These are phyloP conservation scores for Acanthurus tractus DNA, from an alignment of 2,797 vertebrate species.

Conservation along the genomic window DNA sequence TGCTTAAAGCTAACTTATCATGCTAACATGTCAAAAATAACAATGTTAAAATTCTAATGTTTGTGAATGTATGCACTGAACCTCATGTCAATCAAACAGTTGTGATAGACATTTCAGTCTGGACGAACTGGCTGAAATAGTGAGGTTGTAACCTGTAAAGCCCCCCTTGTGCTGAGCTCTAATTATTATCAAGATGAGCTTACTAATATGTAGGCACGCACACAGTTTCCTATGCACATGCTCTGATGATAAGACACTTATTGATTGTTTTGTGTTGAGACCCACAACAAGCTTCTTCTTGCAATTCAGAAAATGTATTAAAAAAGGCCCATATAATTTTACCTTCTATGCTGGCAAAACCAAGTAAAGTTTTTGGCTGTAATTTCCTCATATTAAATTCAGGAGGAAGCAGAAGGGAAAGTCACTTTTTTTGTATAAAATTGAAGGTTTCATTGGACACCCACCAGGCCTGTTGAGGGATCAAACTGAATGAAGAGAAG, in stretches of 20 bases:
- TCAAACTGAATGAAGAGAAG: neutral
- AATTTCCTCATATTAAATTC: neutral
- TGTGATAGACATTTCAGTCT: neutral
- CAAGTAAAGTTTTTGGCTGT: neutral
- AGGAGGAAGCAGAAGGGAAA: neutral
- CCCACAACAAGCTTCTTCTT: neutral
- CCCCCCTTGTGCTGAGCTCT: neutral
- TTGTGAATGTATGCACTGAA: neutral
- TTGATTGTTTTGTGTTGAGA: neutral
- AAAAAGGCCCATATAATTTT: neutral
- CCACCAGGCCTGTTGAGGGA: neutral
- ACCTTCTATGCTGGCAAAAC: neutral
- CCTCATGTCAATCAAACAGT: neutral
- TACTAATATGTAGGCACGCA: neutral
- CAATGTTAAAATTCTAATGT: neutral
- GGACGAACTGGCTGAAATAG: neutral
- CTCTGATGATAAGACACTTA: slow-evolving; percentile 21
- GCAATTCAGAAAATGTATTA: neutral
- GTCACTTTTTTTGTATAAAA: neutral
- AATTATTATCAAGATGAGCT: neutral
- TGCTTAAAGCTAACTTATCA: neutral
- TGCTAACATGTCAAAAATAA: neutral
- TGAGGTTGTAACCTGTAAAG: too few relatives aligned
- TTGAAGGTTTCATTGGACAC: neutral
- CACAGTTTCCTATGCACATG: neutral